phyloP scores from a whole-genome alignment of 2,113 vertebrate genomes.

The Xyliphius kryptos region DNA sequence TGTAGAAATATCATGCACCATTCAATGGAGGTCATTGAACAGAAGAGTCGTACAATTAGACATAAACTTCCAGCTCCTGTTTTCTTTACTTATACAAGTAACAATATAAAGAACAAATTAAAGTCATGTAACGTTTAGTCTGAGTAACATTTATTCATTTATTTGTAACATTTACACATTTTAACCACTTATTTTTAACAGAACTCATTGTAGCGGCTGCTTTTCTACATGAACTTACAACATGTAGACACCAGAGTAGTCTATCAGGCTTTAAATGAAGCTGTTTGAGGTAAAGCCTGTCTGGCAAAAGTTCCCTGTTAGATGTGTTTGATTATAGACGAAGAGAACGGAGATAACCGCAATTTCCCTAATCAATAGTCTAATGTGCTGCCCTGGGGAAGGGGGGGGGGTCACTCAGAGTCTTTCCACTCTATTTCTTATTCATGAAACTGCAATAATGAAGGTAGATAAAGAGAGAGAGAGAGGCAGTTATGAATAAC shows the following conservation, averaged over 20 bases:
- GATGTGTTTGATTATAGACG: constrained; percentile 9
- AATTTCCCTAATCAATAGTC: constrained; percentile 33
- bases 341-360: constrained; percentile 22
- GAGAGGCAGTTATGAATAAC: not conserved
- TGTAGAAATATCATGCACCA: not conserved
- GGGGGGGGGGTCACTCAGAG: not conserved
- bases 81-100: too few relatives aligned
- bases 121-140: too few relatives aligned
- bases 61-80: too few relatives aligned
- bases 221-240: not conserved
- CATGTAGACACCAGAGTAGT: constrained; percentile 6
- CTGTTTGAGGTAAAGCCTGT: not conserved
- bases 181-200: too few relatives aligned
- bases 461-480: not conserved
- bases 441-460: constrained; percentile 34
- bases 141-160: too few relatives aligned
- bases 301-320: constrained; percentile 10
- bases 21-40: not conserved
- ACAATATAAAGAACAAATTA: too few relatives aligned
- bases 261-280: not conserved
- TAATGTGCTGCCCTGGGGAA: constrained; percentile 11
- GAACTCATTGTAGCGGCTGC: not conserved
- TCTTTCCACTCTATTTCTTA: constrained; percentile 15
- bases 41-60: not conserved
- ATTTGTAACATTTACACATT: too few relatives aligned